Base-by-base conservation (phyloP, 2,113 vertebrate species). In the Pogona vitticeps region DNA sequence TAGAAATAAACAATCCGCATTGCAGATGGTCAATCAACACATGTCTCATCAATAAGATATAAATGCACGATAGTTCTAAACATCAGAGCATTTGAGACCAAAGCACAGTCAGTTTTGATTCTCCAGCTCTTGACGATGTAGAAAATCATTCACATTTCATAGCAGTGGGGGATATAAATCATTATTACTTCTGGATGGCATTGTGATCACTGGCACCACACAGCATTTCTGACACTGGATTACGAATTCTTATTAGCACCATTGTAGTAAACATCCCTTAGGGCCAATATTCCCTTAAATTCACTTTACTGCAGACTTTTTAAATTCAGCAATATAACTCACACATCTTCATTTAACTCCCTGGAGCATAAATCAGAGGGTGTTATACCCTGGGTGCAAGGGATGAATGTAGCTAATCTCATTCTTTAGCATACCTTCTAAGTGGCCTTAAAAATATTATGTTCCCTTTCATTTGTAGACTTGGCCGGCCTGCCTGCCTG, bases 361-460 rank as follows among this genome's bases (percentile, higher is more conserved):
- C 93, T 40, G 80, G 86, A 90, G 89, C 90, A 93, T 90, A 91
- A 6, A 20, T 92, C 90, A 86, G 87, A 89, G 84, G 70, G 73
- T 5, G 31, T 92, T 94, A 33, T 87, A 92, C 67, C 88, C 80
- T 0, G 23, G n/a, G 88, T 92, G 84, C 94, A 93, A 92, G 92
- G 91, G 92, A 92, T 87, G 90, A 92, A 94, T 84, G 38, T 70
- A 76, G 78, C 67, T 94, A 94, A 95, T 95, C 93, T 94, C 82
- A 93, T 38, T 88, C 88, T 63, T 15, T 68, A 83, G 89, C 1
- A 0, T 88, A 88, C 88, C 93, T 91, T 93, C 90, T 93, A 93
- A 93, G 93, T 52, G 72, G 90, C 92, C 93, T 81, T 93, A 90
- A 94, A 95, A 95, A 95, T 94, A 93, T 72, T 86, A 38, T 91